Base-by-base conservation (phyloP, 2,797 vertebrate species). In the Galaxias olidus region DNA sequence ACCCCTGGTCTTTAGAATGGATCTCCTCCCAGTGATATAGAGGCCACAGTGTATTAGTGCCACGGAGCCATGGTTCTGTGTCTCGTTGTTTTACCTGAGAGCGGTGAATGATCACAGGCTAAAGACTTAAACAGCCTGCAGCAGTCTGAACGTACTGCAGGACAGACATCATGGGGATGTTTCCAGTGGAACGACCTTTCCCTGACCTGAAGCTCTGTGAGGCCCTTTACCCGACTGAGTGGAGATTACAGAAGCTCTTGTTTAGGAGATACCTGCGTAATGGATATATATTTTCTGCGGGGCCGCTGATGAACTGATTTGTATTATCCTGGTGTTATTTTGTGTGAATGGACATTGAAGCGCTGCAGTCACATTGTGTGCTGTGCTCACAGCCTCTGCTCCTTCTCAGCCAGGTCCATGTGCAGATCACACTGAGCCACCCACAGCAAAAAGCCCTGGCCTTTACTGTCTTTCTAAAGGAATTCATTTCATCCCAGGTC, bases 381-480 rank as follows among this genome's bases (percentile, higher is more conserved):
- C 10, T 18, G 55, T 60, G 66, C 46, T 76, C 59, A n/a, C n/a
- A n/a, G n/a, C n/a, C 71, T 55, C 83, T 85, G 82, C 84, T 76
- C 73, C 61, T n/a, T 44, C 59, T 74, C 63, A 48, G 42, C 41
- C 47, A 79, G 46, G 66, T 86, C 83, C 68, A 78, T 81, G 78
- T 84, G 80, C 75, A 83, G 76, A 85, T 81, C 51, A 60, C 58
- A 44, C 61, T 54, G 62, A n/a, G n/a, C n/a, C n/a, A n/a, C n/a
- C n/a, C n/a, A n/a, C n/a, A n/a, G n/a, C n/a, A n/a, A n/a, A n/a
- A n/a, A n/a, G n/a, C n/a, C n/a, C n/a, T n/a, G n/a, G n/a, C n/a
- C 60, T 69, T 53, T 63, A 41, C 52, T 47, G n/a, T 0, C 10
- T 61, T 57, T 66, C 52, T 51, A 71, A 65, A 42, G 43, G 49